Percentiles rank a stretch among this genome's conserved stretches.
Conservation (phyloP, 2,888 invertebrate genomes). For the Zhuqinia jingwanae region DNA sequence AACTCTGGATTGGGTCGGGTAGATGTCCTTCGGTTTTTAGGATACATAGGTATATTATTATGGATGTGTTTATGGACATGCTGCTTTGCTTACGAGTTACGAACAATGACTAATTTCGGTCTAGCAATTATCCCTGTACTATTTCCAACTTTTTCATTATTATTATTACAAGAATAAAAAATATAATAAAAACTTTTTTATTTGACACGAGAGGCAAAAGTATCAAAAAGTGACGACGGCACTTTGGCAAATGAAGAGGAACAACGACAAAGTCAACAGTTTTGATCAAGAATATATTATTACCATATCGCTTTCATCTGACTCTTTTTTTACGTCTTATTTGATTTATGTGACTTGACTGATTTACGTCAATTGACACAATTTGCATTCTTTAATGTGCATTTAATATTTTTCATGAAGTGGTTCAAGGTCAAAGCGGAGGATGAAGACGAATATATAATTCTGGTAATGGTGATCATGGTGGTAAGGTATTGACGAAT, state of each 20-base stretch:
- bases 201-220: background rate
- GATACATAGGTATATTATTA: background rate
- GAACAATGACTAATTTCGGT: too few species aligned
- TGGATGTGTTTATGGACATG: too few species aligned
- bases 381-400: background rate
- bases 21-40: conserved; percentile 26
- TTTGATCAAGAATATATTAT: too few species aligned
- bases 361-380: background rate
- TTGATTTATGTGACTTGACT: background rate
- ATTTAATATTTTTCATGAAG: background rate
- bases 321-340: background rate
- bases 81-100: too few species aligned
- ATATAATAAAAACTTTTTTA: background rate
- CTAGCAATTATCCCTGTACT: too few species aligned
- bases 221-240: background rate
- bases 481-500: background rate
- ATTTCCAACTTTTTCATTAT: background rate
- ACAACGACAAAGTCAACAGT: background rate
- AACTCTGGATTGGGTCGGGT: conserved; percentile 1
- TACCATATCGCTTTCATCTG: too few species aligned
- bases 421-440: background rate
- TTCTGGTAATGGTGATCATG: too few species aligned
- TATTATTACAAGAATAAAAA: background rate
- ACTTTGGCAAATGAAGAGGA: background rate
- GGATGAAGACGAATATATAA: background rate